Evolutionary conservation across 2,888 invertebrate genomes (phyloP), one percentile per base, ranked within the genome.

Genomic region (Volucella inflata): DNA sequence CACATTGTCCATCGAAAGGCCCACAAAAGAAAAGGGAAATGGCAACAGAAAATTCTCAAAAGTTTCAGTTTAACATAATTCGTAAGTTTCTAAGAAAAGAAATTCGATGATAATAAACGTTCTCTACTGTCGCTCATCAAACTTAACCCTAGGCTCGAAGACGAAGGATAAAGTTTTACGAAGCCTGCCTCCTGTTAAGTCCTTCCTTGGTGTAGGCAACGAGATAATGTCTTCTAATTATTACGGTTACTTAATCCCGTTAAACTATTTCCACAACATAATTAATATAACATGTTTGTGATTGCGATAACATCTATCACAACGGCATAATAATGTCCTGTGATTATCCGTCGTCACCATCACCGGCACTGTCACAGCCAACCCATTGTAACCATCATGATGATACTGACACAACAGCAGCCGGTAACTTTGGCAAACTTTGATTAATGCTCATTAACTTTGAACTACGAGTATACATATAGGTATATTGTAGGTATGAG

Each of bases 211-310:
- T 57, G 12, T 60, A 44, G 53, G 42, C 53, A 12, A 59, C 53
- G 6, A 70, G 80, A 80, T 84, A 75, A 84, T 75, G 67, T 38
- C 48, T 50, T 64, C 80, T 76, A 71, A 84, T 84, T 84, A 84
- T 84, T 76, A 71, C 80, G 75, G 70, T 71, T 67, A 79, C 70
- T 84, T 84, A 84, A 84, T 75, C 84, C 80, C 75, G 70, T 70
- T 75, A 84, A 84, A 80, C 84, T 84, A 84, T 84, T 80, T 55
- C 75, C 75, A 70, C 65, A 84, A 65, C 80, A 80, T 80, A 84
- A 84, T 84, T 84, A 84, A 80, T 76, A 80, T 65, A 55, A 71
- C 75, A 71, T 80, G 80, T 59, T 76, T 60, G 75, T 65, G 71
- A 84, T 71, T 80, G 84, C 42, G 70, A 75, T 80, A 80, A 71